Evolutionary conservation across 2,113 vertebrate species (phyloP), one percentile per base, ranked within the genome.

Genomic region (Thermophis baileyi): DNA sequence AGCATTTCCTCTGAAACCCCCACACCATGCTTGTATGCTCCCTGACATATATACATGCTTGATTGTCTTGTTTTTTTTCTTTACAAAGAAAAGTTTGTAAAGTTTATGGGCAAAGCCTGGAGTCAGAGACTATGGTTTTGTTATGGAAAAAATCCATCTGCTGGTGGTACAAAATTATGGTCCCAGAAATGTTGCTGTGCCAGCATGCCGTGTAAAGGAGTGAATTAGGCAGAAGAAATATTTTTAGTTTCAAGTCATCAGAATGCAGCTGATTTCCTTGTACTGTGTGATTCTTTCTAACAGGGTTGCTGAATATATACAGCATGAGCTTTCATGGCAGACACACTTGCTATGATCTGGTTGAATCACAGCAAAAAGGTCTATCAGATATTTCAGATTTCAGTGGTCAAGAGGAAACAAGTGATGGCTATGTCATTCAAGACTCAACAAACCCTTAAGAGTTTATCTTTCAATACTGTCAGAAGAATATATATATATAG

Each of bases 201-300:
- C 91, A 87, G 44, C 91, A 18, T 93, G 57, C 46, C 11, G 8
- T 74, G 55, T 89, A 94, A 96, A 95, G 95, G n/a, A 93, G 50
- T 91, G 92, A 93, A 94, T 95, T 95, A 96, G 93, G 94, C 63
- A 95, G 95, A 97, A 93, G 91, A 93, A 94, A 96, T 51, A 35
- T 95, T 69, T 69, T 69, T 95, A 93, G 87, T 88, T 92, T 94
- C 63, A 92, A 88, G 95, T 90, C 55, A 93, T 92, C 60, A 95
- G 95, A 96, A 94, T 92, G 89, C 40, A 95, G 88, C 95, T 96
- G 95, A 94, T 94, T 60, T 91, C 50, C 44, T 87, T 87, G 93
- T 30, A 63, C 44, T 95, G 90, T 89, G 95, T 95, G 94, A 94
- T 74, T 94, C 92, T 89, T 95, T 91, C 94, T 92, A 92, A 40